Evolutionary conservation across 1,140 invertebrate species (phyloP).

Genomic region (Aphis craccivora): DNA sequence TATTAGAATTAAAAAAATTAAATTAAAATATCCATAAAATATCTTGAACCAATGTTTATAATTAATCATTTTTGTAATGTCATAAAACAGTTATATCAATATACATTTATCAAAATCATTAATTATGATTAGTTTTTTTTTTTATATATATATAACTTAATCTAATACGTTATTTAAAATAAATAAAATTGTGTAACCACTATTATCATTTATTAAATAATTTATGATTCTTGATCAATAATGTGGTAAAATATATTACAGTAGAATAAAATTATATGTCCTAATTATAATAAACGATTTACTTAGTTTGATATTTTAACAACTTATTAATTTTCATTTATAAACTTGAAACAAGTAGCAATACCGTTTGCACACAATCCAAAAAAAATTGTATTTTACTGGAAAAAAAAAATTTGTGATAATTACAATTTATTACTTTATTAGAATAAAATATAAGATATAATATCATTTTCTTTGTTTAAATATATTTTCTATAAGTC

Average conservation of each 20-base stretch:
- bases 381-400: neutral
- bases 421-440: too few species aligned
- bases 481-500: neutral
- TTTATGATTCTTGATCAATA: neutral
- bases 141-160: neutral
- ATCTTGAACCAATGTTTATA: too few species aligned
- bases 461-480: neutral
- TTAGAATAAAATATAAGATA: neutral
- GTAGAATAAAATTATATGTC: neutral
- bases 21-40: too few species aligned
- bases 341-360: neutral
- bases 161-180: neutral
- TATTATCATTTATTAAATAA: neutral
- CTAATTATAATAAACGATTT: neutral
- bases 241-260: neutral
- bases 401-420: too few species aligned
- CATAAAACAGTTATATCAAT: neutral
- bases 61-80: too few species aligned
- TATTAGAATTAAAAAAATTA: too few species aligned
- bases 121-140: neutral
- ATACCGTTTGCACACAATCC: neutral
- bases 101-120: neutral
- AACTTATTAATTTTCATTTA: neutral
- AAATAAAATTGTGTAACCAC: neutral
- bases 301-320: neutral